Conservation (phyloP, 2,797 vertebrate genomes). For the Falco rusticolus region DNA sequence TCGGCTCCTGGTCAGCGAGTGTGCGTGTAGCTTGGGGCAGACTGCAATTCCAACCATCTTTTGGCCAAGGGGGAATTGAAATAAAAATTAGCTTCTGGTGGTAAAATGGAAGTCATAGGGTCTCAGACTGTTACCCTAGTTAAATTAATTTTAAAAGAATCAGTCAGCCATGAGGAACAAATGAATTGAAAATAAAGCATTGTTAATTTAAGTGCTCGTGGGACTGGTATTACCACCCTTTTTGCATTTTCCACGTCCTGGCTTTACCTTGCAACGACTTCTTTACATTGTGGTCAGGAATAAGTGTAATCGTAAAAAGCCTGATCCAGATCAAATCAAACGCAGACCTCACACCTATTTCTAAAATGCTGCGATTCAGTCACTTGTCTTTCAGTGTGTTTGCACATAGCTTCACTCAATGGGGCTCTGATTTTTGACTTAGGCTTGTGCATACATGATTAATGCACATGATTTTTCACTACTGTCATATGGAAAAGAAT, state of each 20-base stretch:
- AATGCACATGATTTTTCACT: not conserved
- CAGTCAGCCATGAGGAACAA: not conserved
- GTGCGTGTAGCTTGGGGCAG: not conserved
- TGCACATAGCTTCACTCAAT: not conserved
- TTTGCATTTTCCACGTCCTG: not conserved
- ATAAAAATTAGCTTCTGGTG: not conserved
- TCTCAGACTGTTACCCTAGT: not conserved
- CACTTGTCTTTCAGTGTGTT: not conserved
- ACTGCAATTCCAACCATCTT: not conserved
- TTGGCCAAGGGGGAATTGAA: not conserved
- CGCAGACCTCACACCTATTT: not conserved
- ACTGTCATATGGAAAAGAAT: not conserved
- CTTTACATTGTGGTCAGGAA: not conserved
- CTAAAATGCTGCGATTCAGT: not conserved
- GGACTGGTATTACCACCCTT: not conserved
- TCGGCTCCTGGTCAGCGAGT: not conserved
- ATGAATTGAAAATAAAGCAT: not conserved
- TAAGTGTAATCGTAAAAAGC: not conserved
- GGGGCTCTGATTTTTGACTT: not conserved
- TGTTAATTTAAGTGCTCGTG: not conserved
- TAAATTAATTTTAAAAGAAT: not conserved
- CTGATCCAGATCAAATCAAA: not conserved
- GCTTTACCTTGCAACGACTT: not conserved
- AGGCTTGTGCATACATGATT: not conserved
- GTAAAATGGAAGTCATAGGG: not conserved